phyloP scores from a whole-genome alignment of 37 sponge, comb jelly and placozoan species.

The Aphrocallistes beatrix region DNA sequence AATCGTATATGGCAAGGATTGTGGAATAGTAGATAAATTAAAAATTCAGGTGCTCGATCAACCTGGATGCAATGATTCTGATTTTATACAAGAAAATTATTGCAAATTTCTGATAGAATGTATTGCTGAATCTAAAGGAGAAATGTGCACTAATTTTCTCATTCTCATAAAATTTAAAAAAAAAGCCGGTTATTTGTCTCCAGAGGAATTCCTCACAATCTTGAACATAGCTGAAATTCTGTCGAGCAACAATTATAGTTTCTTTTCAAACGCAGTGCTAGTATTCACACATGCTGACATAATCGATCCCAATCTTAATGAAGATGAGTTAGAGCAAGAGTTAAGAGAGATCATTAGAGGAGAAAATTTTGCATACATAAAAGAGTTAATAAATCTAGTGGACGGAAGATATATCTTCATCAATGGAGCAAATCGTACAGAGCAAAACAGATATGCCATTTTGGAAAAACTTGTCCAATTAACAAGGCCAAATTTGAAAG shows the following conservation, averaged over 20 bases:
- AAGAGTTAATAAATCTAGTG: not conserved
- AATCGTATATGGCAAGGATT: not conserved
- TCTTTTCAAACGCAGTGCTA: not conserved
- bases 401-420: not conserved
- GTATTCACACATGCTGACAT: constrained; percentile 6
- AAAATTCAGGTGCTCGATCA: not conserved
- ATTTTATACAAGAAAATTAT: not conserved
- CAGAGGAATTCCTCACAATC: not conserved
- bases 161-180: not conserved
- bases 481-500: not conserved
- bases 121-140: not conserved
- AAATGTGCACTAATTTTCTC: too few relatives aligned
- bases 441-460: not conserved
- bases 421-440: not conserved
- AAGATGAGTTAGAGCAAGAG: not conserved
- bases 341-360: not conserved
- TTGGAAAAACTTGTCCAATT: not conserved
- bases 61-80: not conserved
- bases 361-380: not conserved
- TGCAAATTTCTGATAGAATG: not conserved
- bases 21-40: too few relatives aligned
- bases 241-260: not conserved
- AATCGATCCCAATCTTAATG: not conserved
- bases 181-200: not conserved
- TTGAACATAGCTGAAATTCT: not conserved